Conservation (phyloP, 2,113 vertebrate genomes). For the Indicator maculatus region DNA sequence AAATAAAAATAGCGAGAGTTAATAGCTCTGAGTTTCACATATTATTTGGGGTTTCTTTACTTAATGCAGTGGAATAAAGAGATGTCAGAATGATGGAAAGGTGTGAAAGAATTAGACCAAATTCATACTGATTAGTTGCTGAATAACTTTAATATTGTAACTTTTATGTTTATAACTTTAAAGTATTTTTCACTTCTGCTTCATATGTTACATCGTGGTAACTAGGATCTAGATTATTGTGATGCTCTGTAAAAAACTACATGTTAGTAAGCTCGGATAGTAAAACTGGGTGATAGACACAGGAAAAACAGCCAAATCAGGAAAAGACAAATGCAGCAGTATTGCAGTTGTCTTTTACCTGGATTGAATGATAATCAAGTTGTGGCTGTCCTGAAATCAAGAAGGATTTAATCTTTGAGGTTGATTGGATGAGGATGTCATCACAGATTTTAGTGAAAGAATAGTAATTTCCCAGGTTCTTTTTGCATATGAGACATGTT, state of each 20-base stretch:
- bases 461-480: background rate
- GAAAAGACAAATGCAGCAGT: slow-evolving; percentile 55
- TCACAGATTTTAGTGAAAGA: background rate
- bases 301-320: background rate
- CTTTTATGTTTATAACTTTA: background rate
- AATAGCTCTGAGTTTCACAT: slow-evolving; percentile 2
- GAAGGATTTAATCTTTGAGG: background rate
- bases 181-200: background rate
- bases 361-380: slow-evolving; percentile 47
- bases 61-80: background rate
- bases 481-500: background rate
- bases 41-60: slow-evolving; percentile 4
- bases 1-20: background rate
- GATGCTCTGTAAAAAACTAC: background rate
- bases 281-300: background rate
- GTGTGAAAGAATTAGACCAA: background rate
- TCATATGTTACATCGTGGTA: background rate
- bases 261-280: background rate
- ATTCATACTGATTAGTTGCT: background rate
- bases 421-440: background rate
- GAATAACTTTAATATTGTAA: slow-evolving; percentile 25
- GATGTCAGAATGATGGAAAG: background rate
- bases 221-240: background rate
- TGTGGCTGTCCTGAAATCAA: background rate
- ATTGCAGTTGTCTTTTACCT: slow-evolving; percentile 62